Percentiles rank a stretch among this genome's conserved stretches.
phyloP scores from a whole-genome alignment of 2,888 invertebrate genomes.

The Callosobruchus maculatus region DNA sequence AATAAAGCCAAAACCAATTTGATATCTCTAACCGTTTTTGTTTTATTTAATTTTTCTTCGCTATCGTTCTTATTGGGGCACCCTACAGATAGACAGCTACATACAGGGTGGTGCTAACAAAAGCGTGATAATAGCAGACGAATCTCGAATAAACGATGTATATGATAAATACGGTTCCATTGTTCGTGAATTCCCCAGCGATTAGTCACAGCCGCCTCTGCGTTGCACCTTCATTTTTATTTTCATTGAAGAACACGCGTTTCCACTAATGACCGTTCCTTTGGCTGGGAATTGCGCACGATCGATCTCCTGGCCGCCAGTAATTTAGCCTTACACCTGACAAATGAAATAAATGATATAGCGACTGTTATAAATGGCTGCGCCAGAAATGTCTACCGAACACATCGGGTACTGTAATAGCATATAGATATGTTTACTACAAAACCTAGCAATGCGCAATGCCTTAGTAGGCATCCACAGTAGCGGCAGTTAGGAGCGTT shows the following conservation, averaged over 20 bases:
- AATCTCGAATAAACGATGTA: no score
- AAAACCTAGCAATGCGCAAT: no score
- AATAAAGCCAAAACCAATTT: no score
- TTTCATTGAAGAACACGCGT: neutral
- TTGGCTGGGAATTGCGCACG: neutral
- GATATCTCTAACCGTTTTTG: no score
- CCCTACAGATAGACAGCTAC: no score
- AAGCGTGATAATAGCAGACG: no score
- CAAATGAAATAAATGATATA: neutral
- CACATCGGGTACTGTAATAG: neutral
- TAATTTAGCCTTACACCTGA: neutral
- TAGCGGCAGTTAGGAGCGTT: no score
- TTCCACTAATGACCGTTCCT: neutral
- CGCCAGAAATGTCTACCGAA: neutral
- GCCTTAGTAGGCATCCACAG: no score
- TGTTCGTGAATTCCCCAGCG: neutral
- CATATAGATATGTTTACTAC: neutral
- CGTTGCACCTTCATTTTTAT: neutral
- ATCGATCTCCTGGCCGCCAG: neutral
- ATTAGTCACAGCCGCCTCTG: neutral
- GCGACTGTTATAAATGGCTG: neutral
- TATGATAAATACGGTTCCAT: neutral
- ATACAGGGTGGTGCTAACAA: no score
- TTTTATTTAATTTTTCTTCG: no score
- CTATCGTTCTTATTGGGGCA: no score